phyloP scores from a whole-genome alignment of 2,888 invertebrate species.

The Amphipoea lucens region DNA sequence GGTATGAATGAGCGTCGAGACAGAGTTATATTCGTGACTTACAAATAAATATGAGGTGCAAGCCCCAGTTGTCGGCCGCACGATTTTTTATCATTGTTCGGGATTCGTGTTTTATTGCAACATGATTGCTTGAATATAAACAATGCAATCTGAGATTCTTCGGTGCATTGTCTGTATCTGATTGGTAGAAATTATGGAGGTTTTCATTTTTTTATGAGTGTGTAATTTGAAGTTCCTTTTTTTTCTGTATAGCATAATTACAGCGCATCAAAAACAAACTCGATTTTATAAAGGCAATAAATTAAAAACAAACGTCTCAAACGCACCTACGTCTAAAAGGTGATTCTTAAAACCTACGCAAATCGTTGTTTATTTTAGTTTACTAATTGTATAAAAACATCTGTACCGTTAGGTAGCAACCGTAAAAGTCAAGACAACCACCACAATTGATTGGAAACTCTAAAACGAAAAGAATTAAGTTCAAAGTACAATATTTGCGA shows the following conservation, averaged over 20 bases:
- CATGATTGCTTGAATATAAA: slow-evolving; percentile 50
- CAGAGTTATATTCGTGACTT: slow-evolving; percentile 68
- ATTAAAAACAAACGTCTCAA: neutral
- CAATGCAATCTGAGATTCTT: slow-evolving; percentile 30
- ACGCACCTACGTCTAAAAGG: too few species aligned
- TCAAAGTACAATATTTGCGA: neutral
- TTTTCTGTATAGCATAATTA: neutral
- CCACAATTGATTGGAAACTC: neutral
- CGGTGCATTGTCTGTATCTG: slow-evolving; percentile 26
- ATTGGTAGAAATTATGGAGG: slow-evolving; percentile 31
- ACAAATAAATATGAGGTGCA: slow-evolving; percentile 61
- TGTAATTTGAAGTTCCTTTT: neutral
- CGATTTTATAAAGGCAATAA: neutral
- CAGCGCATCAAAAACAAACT: neutral
- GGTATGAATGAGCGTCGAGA: slow-evolving; percentile 72
- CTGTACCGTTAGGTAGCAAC: neutral
- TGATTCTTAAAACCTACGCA: neutral
- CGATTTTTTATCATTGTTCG: slow-evolving; percentile 41
- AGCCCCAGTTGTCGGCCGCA: slow-evolving; percentile 36
- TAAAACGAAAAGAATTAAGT: neutral
- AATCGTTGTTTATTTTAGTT: neutral
- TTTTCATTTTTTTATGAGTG: neutral
- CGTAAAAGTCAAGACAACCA: neutral
- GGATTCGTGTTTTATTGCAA: slow-evolving; percentile 31
- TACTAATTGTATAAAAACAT: neutral